Evolutionary conservation across 1,140 invertebrate genomes (phyloP).

Genomic region (Zaprionus camerounensis): DNA sequence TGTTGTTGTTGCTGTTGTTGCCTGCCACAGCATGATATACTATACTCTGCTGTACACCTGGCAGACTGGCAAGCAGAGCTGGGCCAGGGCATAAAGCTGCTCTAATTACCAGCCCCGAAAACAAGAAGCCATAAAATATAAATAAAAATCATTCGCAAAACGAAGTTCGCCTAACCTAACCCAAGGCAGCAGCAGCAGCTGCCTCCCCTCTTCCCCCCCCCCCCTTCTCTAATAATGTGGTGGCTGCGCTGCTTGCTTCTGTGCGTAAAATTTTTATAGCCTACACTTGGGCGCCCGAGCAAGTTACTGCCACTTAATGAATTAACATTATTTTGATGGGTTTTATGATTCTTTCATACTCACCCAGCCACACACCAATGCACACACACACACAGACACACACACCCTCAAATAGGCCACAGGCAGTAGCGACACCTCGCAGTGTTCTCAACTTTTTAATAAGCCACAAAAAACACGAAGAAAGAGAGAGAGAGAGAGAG

Average conservation of each 20-base stretch:
- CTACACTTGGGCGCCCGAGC: conserved; percentile 74
- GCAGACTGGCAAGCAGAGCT: background rate
- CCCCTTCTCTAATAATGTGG: background rate
- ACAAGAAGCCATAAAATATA: conserved; percentile 75
- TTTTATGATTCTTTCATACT: conserved; percentile 78
- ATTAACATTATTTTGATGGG: conserved; percentile 83
- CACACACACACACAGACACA: conserved; percentile 43
- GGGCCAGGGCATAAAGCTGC: conserved; percentile 69
- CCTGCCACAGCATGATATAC: conserved; percentile 47
- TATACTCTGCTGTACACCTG: conserved; percentile 49
- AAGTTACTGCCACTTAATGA: conserved; percentile 83
- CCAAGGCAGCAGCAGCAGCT: conserved; percentile 20
- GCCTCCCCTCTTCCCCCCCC: background rate
- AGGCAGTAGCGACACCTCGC: too few species aligned
- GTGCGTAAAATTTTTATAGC: conserved; percentile 82
- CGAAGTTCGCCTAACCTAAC: conserved; percentile 32
- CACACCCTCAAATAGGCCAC: conserved; percentile 81
- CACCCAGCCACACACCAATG: conserved; percentile 20
- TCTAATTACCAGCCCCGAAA: conserved; percentile 68
- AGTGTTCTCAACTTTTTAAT: too few species aligned
- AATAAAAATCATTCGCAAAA: conserved; percentile 76
- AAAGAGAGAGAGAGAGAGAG: background rate
- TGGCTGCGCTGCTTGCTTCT: conserved; percentile 42
- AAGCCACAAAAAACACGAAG: conserved; percentile 42
- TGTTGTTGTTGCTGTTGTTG: conserved; percentile 42